Percentiles rank a stretch among this genome's conserved stretches.
Conservation (phyloP, 2,888 invertebrate species). For the Drosophila meridionalis region DNA sequence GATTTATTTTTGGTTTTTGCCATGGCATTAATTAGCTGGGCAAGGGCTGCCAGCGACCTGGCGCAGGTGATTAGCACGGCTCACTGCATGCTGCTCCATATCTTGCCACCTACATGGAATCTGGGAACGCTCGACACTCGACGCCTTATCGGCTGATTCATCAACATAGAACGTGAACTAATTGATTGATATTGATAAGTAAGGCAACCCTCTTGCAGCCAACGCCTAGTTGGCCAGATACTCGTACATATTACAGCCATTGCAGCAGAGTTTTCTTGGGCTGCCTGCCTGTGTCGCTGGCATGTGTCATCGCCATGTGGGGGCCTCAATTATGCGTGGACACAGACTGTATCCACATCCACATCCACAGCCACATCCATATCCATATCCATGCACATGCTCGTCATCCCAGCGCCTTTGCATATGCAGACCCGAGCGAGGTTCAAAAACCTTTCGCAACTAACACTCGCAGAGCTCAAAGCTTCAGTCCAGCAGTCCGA, state of each 20-base stretch:
- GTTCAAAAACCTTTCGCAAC: slow-evolving; percentile 72
- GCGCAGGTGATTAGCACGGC: slow-evolving; percentile 54
- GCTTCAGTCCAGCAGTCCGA: background rate
- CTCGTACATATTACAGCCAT: background rate
- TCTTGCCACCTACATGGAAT: slow-evolving; percentile 46
- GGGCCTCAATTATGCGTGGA: slow-evolving; percentile 71
- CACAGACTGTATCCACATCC: slow-evolving; percentile 44
- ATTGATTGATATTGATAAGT: slow-evolving; percentile 53
- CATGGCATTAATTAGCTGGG: slow-evolving; percentile 66
- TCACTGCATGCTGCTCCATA: slow-evolving; percentile 15
- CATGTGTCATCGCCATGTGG: slow-evolving; percentile 59
- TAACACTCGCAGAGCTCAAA: slow-evolving; percentile 35
- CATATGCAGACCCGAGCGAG: slow-evolving; percentile 39
- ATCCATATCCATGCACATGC: slow-evolving; percentile 15
- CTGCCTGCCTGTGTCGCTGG: slow-evolving; percentile 27
- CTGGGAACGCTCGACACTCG: background rate
- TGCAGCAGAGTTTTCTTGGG: slow-evolving; percentile 2
- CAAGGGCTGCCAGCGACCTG: slow-evolving; percentile 9
- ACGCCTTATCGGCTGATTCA: slow-evolving; percentile 56
- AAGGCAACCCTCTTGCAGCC: slow-evolving; percentile 2
- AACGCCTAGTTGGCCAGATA: background rate
- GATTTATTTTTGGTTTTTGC: slow-evolving; percentile 62
- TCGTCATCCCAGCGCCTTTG: slow-evolving; percentile 9
- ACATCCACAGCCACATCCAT: slow-evolving; percentile 36
- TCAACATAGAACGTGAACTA: slow-evolving; percentile 41